Evolutionary conservation across 2,113 vertebrate genomes (phyloP).

Genomic region (Crotophaga sulcirostris): DNA sequence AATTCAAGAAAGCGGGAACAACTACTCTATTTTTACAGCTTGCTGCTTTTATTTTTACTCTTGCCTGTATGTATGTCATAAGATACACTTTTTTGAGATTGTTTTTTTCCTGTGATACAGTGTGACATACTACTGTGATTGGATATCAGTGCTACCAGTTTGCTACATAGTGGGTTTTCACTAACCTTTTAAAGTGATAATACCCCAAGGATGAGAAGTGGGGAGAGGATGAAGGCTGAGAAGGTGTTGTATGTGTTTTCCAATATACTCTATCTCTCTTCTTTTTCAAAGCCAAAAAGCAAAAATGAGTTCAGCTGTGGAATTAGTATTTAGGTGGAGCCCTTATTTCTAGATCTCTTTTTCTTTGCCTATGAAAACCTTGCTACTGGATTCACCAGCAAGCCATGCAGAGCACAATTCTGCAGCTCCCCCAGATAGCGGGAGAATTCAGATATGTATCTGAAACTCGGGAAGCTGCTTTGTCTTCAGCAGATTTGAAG

Average conservation of each 20-base stretch:
- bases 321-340: background rate
- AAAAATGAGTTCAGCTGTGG: background rate
- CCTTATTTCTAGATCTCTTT: background rate
- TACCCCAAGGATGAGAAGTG: background rate
- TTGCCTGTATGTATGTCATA: background rate
- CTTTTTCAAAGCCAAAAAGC: background rate
- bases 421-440: background rate
- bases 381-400: background rate
- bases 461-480: background rate
- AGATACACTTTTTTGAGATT: rapidly evolving
- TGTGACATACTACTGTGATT: background rate
- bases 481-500: background rate
- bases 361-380: background rate
- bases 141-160: background rate
- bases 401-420: background rate
- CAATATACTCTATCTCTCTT: background rate
- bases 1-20: background rate
- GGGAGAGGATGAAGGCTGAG: background rate
- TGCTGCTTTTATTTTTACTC: background rate
- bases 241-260: background rate
- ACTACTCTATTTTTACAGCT: background rate
- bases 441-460: background rate
- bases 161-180: background rate
- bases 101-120: background rate
- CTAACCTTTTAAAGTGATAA: background rate